Evolutionary conservation across 2,113 vertebrate species (phyloP).

Genomic region (Tragelaphus buxtoni): DNA sequence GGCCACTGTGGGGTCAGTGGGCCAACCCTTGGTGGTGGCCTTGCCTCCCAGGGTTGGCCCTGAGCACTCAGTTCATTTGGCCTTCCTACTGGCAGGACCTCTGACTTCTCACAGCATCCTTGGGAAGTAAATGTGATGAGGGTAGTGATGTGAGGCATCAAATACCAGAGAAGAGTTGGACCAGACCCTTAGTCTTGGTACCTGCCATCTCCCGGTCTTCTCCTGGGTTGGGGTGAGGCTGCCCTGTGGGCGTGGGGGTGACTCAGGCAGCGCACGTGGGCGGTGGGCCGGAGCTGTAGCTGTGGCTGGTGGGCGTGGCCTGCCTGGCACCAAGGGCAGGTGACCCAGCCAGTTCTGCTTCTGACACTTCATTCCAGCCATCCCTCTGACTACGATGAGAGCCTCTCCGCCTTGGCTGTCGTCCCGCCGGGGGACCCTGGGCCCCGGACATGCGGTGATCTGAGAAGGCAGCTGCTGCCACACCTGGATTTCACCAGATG

Average conservation of each 20-base stretch:
- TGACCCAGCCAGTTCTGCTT: slow-evolving; percentile 68
- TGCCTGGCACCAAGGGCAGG: slow-evolving; percentile 20
- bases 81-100: neutral
- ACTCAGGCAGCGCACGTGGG: slow-evolving; percentile 53
- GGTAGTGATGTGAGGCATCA: neutral
- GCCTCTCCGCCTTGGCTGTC: neutral
- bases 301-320: slow-evolving; percentile 44
- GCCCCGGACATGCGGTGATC: slow-evolving; percentile 35
- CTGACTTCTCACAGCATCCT: neutral
- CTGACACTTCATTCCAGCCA: slow-evolving; percentile 59
- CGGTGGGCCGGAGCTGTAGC: neutral
- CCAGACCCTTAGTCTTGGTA: neutral
- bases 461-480: neutral
- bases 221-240: neutral
- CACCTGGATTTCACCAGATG: neutral
- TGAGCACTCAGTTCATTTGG: neutral
- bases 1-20: neutral
- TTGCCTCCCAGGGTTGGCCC: neutral
- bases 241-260: slow-evolving; percentile 46
- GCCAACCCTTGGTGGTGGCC: neutral
- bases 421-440: neutral
- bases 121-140: neutral
- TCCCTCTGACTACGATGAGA: slow-evolving; percentile 44
- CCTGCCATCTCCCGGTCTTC: neutral
- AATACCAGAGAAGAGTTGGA: neutral